Evolutionary conservation across 35 echinoderm and acorn worm species (phyloP).

Genomic region (Holothuria glaberrima): DNA sequence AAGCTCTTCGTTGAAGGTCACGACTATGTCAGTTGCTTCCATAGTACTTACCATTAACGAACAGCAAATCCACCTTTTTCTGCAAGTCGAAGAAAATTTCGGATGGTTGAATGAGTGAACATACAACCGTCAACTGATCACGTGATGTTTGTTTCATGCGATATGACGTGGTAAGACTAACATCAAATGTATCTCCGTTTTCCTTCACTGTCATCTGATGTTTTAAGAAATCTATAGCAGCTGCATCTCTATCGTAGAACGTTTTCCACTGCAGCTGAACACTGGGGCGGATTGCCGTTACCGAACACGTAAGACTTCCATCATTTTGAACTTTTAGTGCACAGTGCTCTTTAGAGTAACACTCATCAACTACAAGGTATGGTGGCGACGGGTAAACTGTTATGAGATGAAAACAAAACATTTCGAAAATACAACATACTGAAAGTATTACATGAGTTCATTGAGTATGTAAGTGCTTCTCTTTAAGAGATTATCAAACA

Average conservation of each 20-base stretch:
- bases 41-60: not conserved
- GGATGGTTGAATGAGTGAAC: not conserved
- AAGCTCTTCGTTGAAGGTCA: too few relatives aligned
- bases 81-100: not conserved
- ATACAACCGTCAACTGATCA: not conserved
- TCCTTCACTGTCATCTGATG: not conserved
- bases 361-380: not conserved
- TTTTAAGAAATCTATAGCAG: not conserved
- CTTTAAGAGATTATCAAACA: not conserved
- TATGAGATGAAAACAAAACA: not conserved
- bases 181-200: not conserved
- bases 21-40: too few relatives aligned
- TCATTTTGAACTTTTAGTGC: not conserved
- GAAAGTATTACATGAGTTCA: too few relatives aligned
- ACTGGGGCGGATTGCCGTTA: not conserved
- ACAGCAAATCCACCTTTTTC: too few relatives aligned
- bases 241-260: not conserved
- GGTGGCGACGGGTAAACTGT: not conserved
- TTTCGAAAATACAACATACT: not conserved
- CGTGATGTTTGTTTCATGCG: not conserved
- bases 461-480: not conserved
- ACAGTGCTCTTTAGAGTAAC: not conserved
- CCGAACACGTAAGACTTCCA: not conserved
- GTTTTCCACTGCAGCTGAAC: not conserved
- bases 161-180: not conserved